Conservation (phyloP, 2,797 vertebrate species). For the Labroides dimidiatus region DNA sequence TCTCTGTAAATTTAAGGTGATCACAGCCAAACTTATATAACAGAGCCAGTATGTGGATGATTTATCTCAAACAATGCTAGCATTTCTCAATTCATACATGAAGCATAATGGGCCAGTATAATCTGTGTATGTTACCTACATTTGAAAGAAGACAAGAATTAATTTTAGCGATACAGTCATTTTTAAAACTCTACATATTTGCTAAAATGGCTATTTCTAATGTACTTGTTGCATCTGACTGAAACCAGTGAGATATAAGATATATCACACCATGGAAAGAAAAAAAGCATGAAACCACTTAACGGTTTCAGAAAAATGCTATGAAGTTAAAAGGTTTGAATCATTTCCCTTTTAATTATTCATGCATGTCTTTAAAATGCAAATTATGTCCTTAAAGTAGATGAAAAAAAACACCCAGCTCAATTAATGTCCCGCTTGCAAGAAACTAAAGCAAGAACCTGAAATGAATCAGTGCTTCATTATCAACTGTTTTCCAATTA, state of each 20-base stretch:
- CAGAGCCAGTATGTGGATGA: not conserved
- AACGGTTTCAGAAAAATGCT: slow-evolving; percentile 6
- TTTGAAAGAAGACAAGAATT: not conserved
- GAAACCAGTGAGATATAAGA: not conserved
- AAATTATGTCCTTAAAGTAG: not conserved
- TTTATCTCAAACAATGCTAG: not conserved
- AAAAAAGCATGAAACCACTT: slow-evolving; percentile 13
- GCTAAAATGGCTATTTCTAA: no score
- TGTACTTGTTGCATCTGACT: no score
- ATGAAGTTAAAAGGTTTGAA: not conserved
- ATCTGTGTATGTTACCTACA: not conserved
- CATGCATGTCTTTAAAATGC: slow-evolving; percentile 19
- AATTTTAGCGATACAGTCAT: no score
- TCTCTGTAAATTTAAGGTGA: no score
- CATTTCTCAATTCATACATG: not conserved
- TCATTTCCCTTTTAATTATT: slow-evolving; percentile 13
- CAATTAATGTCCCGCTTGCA: not conserved
- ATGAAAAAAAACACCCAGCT: not conserved
- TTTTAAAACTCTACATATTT: no score
- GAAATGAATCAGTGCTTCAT: slow-evolving; percentile 15
- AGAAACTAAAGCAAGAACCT: slow-evolving; percentile 3
- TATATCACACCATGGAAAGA: not conserved
- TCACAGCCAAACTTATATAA: not conserved
- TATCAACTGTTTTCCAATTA: not conserved
- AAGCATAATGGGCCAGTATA: not conserved